A percentile compares a stretch with the other conserved stretches of the same genome.
These are phyloP conservation scores for Podiceps cristatus DNA, from an alignment of 2,113 vertebrate species.

Conservation along the genomic window DNA sequence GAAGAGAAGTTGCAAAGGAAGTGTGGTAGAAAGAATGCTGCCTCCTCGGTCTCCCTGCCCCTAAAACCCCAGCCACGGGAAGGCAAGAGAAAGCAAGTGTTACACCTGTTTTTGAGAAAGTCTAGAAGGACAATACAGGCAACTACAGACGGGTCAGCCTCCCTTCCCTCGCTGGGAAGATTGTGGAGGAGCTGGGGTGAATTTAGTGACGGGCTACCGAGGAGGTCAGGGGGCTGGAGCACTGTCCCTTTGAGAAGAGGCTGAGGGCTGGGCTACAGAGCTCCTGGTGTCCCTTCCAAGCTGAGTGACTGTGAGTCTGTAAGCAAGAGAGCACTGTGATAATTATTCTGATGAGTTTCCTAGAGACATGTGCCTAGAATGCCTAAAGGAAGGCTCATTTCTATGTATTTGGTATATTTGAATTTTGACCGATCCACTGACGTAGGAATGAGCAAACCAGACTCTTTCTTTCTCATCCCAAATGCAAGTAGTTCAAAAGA, in stretches of 20 bases:
- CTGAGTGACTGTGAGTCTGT: neutral
- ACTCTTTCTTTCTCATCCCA: neutral
- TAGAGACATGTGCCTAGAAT: neutral
- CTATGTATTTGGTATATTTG: neutral
- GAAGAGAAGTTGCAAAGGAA: neutral
- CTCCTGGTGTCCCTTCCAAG: neutral
- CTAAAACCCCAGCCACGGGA: neutral
- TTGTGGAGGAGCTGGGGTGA: neutral
- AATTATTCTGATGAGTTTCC: neutral
- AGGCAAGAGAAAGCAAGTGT: neutral
- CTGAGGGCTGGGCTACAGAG: neutral
- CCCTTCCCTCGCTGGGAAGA: neutral
- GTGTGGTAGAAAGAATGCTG: accelerated
- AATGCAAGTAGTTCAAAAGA: neutral
- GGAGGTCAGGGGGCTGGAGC: neutral
- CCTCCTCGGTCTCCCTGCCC: neutral
- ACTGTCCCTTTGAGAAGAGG: neutral
- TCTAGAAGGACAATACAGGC: neutral
- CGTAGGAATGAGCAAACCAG: neutral
- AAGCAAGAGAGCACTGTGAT: neutral
- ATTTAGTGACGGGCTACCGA: neutral
- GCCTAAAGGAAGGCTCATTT: neutral
- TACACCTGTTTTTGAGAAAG: neutral
- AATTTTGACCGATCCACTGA: neutral
- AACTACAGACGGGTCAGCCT: accelerated